phyloP scores from a whole-genome alignment of 2,888 invertebrate genomes.

The Aphodius sticticus region DNA sequence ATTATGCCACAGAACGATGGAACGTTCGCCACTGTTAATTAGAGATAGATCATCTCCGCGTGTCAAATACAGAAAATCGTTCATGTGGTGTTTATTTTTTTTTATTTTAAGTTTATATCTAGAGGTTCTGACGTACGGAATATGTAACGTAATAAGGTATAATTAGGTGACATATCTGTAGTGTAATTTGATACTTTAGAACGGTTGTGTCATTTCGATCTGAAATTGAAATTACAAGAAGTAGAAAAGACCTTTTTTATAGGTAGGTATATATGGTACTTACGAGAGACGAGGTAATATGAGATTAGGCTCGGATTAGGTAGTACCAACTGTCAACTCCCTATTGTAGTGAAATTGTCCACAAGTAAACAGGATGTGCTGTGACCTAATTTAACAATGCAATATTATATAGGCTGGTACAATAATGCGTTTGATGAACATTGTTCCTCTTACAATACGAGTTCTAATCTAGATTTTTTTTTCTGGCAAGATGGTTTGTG shows the following conservation, averaged over 20 bases:
- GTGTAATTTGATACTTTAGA: not conserved
- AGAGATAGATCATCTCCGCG: slow-evolving; percentile 21
- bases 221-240: not conserved
- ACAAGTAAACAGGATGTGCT: not conserved
- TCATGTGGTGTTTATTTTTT: not conserved
- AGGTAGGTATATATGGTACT: not conserved
- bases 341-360: not conserved
- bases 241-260: not conserved
- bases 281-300: not conserved
- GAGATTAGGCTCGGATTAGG: not conserved
- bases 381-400: not conserved
- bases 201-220: not conserved
- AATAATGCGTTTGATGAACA: too few species aligned
- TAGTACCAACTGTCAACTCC: not conserved
- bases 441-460: too few species aligned
- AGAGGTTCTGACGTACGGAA: not conserved
- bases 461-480: too few species aligned
- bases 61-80: slow-evolving; percentile 14
- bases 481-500: too few species aligned
- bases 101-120: not conserved
- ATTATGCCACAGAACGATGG: not conserved
- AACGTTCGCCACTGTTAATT: slow-evolving; percentile 10
- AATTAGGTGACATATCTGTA: not conserved
- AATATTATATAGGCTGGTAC: not conserved
- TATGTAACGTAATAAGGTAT: not conserved